phyloP scores from a whole-genome alignment of 2,797 vertebrate species.

The Onychomys leucogaster region DNA sequence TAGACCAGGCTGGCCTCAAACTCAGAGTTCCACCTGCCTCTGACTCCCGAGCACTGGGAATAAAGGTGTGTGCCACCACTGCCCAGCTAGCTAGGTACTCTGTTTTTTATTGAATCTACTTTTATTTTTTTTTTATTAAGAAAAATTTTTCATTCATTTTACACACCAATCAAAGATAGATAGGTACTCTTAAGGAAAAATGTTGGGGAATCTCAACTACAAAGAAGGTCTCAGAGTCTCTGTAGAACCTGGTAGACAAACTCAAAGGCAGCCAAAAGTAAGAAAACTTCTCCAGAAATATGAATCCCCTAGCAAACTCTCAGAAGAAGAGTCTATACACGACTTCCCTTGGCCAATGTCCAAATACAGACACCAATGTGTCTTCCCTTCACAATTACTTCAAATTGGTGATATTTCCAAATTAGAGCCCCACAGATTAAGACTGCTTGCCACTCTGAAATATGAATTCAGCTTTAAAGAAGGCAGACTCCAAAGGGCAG shows the following conservation, averaged over 20 bases:
- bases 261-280: not conserved
- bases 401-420: conserved; percentile 34
- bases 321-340: not conserved
- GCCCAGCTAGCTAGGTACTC: not conserved
- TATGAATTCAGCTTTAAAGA: conserved; percentile 61
- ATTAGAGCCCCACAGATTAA: conserved; percentile 39
- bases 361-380: not conserved
- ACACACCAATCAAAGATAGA: too few species aligned
- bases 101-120: too few species aligned
- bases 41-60: too few species aligned
- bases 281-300: not conserved
- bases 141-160: too few species aligned
- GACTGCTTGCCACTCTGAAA: not conserved
- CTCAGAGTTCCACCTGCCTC: too few species aligned
- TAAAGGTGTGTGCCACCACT: too few species aligned
- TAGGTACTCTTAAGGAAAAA: not conserved
- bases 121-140: too few species aligned
- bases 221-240: not conserved
- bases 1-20: too few species aligned
- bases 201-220: not conserved
- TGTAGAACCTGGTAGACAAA: conserved; percentile 28
- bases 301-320: not conserved
- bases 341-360: not conserved
- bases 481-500: not conserved
- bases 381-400: conserved; percentile 17